Conservation (phyloP, 2,888 invertebrate species). For the Lepeophtheirus nordmannii region DNA sequence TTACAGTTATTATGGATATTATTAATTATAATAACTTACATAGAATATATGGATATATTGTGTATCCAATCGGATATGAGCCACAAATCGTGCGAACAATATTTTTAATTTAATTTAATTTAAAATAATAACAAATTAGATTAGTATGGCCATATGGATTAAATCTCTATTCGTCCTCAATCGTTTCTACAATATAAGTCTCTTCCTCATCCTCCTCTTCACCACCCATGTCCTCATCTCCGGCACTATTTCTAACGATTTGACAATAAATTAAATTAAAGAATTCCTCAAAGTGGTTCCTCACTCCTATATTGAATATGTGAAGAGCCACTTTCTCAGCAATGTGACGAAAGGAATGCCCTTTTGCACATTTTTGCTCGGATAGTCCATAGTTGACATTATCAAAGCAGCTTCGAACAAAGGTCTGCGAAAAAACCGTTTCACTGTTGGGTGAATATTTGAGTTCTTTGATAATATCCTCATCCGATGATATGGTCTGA, state of each 20-base stretch:
- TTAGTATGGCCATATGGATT: too few species aligned
- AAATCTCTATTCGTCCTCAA: background rate
- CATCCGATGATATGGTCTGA: background rate
- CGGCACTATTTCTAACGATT: background rate
- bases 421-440: background rate
- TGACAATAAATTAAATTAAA: background rate
- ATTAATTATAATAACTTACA: too few species aligned
- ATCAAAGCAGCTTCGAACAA: background rate
- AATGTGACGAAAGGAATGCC: background rate
- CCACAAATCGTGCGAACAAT: too few species aligned
- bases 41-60: too few species aligned
- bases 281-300: background rate
- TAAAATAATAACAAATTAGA: too few species aligned
- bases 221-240: background rate
- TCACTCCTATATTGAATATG: background rate
- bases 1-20: too few species aligned
- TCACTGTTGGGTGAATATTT: background rate
- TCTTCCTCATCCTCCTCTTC: background rate
- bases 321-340: background rate
- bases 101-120: too few species aligned
- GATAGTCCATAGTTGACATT: background rate
- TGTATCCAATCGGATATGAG: too few species aligned
- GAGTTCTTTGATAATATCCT: background rate
- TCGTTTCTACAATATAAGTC: background rate
- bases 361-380: background rate